These are phyloP conservation scores for Poecilia gillii DNA, from an alignment of 2,797 vertebrate genomes.

Conservation along the genomic window DNA sequence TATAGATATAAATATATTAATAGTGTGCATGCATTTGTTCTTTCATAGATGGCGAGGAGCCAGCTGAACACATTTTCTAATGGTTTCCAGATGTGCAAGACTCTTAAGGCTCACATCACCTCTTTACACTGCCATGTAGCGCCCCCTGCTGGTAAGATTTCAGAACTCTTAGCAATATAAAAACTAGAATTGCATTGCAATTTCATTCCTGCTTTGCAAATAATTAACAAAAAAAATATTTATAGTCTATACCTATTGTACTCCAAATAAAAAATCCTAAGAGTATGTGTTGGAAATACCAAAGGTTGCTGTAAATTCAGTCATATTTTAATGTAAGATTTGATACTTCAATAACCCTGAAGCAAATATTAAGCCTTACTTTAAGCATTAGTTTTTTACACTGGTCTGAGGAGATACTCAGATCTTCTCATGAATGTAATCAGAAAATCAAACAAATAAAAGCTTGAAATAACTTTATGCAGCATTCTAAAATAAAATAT, in stretches of 20 bases:
- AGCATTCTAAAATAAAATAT: neutral
- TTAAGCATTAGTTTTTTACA: neutral
- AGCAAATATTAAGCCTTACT: neutral
- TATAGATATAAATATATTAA: neutral
- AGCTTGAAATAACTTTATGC: neutral
- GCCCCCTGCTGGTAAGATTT: slow-evolving; percentile 40
- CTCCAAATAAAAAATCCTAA: neutral
- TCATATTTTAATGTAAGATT: neutral
- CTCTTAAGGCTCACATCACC: no score
- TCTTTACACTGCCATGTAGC: slow-evolving; percentile 1
- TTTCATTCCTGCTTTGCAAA: neutral
- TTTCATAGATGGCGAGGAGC: slow-evolving; percentile 30
- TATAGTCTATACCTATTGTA: neutral
- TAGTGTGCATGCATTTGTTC: neutral
- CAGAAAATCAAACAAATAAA: neutral
- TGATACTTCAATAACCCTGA: neutral
- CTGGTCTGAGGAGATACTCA: neutral
- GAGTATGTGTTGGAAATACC: neutral
- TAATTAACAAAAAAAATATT: neutral
- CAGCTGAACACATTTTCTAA: slow-evolving; percentile 15
- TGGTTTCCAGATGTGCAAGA: neutral
- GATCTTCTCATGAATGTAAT: neutral
- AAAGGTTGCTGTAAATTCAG: neutral
- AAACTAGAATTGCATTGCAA: neutral
- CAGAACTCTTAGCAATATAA: neutral